Evolutionary conservation across 2,888 invertebrate species (phyloP).

Genomic region (Ptycholaimellus sp.): DNA sequence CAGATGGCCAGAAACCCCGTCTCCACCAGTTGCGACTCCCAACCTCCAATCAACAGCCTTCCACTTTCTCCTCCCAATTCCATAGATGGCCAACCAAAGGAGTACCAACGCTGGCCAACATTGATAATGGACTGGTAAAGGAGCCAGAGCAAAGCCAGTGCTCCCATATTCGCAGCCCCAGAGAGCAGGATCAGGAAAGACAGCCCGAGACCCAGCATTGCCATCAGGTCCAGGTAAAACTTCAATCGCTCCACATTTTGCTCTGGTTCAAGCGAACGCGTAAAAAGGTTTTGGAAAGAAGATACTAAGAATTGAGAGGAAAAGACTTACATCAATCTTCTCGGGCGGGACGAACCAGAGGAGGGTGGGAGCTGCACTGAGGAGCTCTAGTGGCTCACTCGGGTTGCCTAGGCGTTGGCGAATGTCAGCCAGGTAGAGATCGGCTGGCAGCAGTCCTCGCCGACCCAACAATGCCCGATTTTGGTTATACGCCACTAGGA

Average conservation of each 20-base stretch:
- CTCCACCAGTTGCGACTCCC: constrained; percentile 30
- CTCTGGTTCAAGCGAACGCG: too few species aligned
- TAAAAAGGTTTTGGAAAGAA: too few species aligned
- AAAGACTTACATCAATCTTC: constrained; percentile 5
- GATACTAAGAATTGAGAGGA: too few species aligned
- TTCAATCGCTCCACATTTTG: too few species aligned
- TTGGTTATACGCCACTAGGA: constrained; percentile 27
- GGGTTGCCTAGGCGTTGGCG: background rate
- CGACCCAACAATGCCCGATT: constrained; percentile 26
- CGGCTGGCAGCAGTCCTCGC: constrained; percentile 24
- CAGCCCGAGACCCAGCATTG: constrained; percentile 22
- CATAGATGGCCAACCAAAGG: constrained; percentile 6
- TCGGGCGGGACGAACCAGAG: constrained; percentile 20
- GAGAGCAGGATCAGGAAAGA: constrained; percentile 21
- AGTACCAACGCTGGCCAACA: constrained; percentile 13
- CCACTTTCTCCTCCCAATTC: background rate
- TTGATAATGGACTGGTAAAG: constrained; percentile 30
- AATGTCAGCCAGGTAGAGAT: background rate
- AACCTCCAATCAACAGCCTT: constrained; percentile 16
- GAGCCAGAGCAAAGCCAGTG: constrained; percentile 26
- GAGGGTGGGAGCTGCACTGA: constrained; percentile 19
- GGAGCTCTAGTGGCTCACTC: background rate
- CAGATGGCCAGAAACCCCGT: constrained; percentile 28
- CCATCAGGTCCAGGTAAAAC: constrained; percentile 20
- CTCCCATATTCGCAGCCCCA: constrained; percentile 26